Evolutionary conservation across 1,140 invertebrate genomes (phyloP), one percentile per base, ranked within the genome.

Genomic region (Chelonus insularis): DNA sequence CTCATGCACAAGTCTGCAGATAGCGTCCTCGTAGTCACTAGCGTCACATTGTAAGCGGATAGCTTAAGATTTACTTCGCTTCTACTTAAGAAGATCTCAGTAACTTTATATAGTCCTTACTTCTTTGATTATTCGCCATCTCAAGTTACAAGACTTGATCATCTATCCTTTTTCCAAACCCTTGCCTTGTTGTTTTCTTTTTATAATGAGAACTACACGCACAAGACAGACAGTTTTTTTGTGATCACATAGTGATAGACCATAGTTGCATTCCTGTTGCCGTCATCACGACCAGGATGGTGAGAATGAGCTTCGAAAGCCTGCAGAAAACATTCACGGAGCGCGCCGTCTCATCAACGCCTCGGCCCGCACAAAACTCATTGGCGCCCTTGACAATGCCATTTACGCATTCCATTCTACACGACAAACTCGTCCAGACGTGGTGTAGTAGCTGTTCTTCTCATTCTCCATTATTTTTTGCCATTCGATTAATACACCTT

Each of bases 271-370:
- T 76, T 76, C 75, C 54, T 39, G 43, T 51, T 45, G 39, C 54
- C 32, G 29, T 54, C 36, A 23, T 18, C 32, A 32, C 43, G 23
- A 16, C 45, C 47, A 34, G n/a, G 43, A 56, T 32, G 54, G 60
- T 60, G 64, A 66, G 60, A 63, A 63, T 57, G 60, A 60, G 57
- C 43, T 48, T 68, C 65, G 69, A 68, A 72, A 74, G 71, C 62
- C 57, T 63, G 65, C 71, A 73, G 72, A 72, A 79, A 76, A 78
- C 73, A 80, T 77, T 66, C 67, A 60, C 62, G 75, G 74, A 75
- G 62, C 72, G 77, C 70, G 70, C 66, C 54, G 68, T 60, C 76
- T 77, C 76, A 78, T 80, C 74, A 79, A 79, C 76, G 73, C 78
- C 77, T 74, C 52, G 63, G 62, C 64, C 58, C 59, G 23, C 56